These are phyloP conservation scores for Muscicapa striata DNA, from an alignment of 2,797 vertebrate genomes.

Conservation along the genomic window DNA sequence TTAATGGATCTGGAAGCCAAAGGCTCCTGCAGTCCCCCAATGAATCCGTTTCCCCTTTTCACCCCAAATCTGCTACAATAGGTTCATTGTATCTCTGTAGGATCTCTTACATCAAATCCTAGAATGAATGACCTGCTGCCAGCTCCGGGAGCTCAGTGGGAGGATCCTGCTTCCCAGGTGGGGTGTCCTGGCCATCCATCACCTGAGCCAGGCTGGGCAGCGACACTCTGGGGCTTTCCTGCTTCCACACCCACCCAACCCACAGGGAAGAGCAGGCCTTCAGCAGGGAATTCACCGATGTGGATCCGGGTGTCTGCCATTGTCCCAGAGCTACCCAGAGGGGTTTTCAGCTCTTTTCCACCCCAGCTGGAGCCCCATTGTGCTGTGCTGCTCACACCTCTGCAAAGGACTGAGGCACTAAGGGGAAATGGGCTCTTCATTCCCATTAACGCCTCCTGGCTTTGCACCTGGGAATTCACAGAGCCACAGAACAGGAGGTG, in stretches of 20 bases:
- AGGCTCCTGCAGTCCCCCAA: background rate
- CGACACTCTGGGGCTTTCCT: background rate
- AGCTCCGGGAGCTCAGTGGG: background rate
- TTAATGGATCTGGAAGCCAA: background rate
- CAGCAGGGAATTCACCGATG: background rate
- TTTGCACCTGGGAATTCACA: background rate
- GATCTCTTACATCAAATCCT: rapidly evolving
- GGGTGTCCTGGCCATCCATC: background rate
- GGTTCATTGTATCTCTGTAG: background rate
- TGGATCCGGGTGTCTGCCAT: background rate
- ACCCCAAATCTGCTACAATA: background rate
- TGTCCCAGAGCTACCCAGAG: background rate
- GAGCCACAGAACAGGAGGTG: background rate
- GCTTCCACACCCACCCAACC: background rate
- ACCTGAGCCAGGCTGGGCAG: background rate
- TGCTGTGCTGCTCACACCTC: too few species aligned
- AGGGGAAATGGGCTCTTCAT: too few species aligned
- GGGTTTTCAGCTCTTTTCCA: background rate
- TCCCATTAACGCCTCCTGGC: background rate
- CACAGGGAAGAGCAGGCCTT: background rate
- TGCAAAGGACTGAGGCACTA: too few species aligned
- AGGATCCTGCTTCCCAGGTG: background rate
- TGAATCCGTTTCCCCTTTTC: background rate
- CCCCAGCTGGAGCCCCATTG: too few species aligned
- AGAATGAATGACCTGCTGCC: background rate